A percentile compares a stretch with the other conserved stretches of the same genome.
These are phyloP conservation scores for Meriones unguiculatus DNA, from an alignment of 2,113 vertebrate species.

Conservation along the genomic window DNA sequence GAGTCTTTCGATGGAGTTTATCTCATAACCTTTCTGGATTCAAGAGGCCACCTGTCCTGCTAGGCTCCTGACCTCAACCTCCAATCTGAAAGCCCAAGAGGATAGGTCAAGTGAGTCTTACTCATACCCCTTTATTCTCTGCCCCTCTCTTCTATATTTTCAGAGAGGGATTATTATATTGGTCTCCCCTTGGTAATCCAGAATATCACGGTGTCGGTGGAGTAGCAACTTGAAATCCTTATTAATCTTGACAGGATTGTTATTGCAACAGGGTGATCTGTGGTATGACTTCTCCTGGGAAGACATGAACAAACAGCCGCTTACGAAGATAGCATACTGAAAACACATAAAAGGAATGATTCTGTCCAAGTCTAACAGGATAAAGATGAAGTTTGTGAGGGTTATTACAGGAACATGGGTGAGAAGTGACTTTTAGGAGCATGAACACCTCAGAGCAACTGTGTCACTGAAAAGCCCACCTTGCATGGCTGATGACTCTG, in stretches of 20 bases:
- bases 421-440: not conserved
- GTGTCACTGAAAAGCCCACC: not conserved
- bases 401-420: not conserved
- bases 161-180: not conserved
- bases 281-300: too few relatives aligned
- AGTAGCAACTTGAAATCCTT: not conserved
- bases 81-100: not conserved
- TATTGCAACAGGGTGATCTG: not conserved
- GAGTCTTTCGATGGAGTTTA: not conserved
- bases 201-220: not conserved
- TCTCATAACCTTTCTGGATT: not conserved
- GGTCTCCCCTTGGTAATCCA: not conserved
- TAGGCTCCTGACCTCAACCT: not conserved
- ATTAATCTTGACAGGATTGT: not conserved
- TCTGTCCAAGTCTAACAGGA: not conserved
- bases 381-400: not conserved
- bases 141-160: not conserved
- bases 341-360: not conserved
- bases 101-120: not conserved
- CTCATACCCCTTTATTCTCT: not conserved
- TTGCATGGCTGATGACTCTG: not conserved
- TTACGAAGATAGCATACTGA: not conserved
- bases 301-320: not conserved
- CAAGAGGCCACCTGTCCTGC: not conserved
- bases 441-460: not conserved